Base-by-base conservation (phyloP, 2,797 vertebrate species). In the Ceryle rudis region DNA sequence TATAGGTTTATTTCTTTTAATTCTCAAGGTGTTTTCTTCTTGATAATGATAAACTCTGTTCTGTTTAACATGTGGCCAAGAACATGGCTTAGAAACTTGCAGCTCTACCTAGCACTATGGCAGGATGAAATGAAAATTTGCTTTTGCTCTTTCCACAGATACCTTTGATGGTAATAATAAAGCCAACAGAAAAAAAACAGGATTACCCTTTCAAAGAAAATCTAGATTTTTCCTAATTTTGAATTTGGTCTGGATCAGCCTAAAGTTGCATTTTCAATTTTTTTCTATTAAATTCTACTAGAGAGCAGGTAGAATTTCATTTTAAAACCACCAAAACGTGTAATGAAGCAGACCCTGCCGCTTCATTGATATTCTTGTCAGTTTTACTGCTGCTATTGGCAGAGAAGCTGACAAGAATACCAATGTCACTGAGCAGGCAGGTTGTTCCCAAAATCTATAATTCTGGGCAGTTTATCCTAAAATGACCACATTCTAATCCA, bases 351-450 rank as follows among this genome's bases (percentile, higher is more conserved):
- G 71, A 13, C 23, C 4, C 14, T 47, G 35, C 23, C 57, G 47
- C 44, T 89, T 94, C 69, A n/a, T 79, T 92, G 81, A 2, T 85
- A 84, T 93, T 93, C 89, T 29, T 46, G 39, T 89, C 89, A 71
- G 49, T 67, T 80, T 33, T 54, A 5, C 33, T 84, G 77, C 83
- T 92, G 70, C 83, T 86, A 0, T 92, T 89, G 77, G 70, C 42
- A 61, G 73, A 62, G 62, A 46, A 46, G 61, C 86, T 91, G 95
- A 83, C 47, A 74, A 22, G 94, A 92, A 86, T 93, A 89, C 58
- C 23, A 79, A 66, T 79, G 73, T 37, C 70, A 66, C 54, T 66
- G 35, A 61, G 62, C 66, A 41, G 62, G 9, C 62, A 69, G 26
- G 13, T 61, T 79, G 49, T 72, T 88, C 70, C 89, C 60, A 75